Evolutionary conservation across 2,888 invertebrate species (phyloP).

Genomic region (Meloe dianella): DNA sequence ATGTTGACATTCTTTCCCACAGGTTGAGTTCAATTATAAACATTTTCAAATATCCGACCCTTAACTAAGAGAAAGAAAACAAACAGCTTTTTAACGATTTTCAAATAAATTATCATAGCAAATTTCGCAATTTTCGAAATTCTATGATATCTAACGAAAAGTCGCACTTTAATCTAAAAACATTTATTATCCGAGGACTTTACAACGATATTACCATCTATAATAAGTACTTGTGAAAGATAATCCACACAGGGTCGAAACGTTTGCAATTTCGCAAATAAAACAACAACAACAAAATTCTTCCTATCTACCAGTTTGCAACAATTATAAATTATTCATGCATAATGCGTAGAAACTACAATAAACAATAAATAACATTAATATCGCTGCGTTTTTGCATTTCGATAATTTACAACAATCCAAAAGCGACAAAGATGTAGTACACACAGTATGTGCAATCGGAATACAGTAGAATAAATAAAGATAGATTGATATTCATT

Average conservation of each 20-base stretch:
- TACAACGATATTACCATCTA: not conserved
- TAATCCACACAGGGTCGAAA: no score
- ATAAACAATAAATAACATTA: not conserved
- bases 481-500: not conserved
- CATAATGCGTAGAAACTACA: not conserved
- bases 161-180: not conserved
- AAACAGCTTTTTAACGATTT: not conserved
- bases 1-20: constrained; percentile 11
- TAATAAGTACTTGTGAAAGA: not conserved
- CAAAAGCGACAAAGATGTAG: not conserved
- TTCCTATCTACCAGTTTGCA: no score
- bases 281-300: no score
- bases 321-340: not conserved
- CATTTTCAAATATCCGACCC: not conserved
- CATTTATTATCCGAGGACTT: not conserved
- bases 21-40: not conserved
- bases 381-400: not conserved
- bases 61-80: not conserved
- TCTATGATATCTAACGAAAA: not conserved
- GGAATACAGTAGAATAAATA: constrained; percentile 7
- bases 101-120: not conserved
- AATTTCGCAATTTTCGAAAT: not conserved
- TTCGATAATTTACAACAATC: not conserved
- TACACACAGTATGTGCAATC: not conserved
- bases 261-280: no score